Conservation (phyloP, 2,797 vertebrate genomes). For the Brachyrhaphis roseni region DNA sequence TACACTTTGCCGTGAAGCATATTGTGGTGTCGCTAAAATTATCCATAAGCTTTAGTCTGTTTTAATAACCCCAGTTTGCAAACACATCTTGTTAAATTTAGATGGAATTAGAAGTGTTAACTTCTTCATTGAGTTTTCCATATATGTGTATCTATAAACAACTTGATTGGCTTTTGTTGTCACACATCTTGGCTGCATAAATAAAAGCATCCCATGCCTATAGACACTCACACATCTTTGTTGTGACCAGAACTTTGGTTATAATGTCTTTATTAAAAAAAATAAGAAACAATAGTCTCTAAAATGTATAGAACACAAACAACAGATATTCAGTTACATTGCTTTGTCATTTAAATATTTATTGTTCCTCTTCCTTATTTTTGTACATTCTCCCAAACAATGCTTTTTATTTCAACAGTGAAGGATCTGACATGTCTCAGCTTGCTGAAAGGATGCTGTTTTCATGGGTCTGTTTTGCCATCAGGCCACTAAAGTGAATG, state of each 20-base stretch:
- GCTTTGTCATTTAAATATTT: slow-evolving; percentile 15
- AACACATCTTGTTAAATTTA: background rate
- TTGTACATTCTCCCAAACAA: background rate
- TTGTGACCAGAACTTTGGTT: background rate
- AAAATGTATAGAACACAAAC: slow-evolving; percentile 9
- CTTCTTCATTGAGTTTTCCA: background rate
- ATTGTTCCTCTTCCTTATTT: background rate
- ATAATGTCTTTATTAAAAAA: background rate
- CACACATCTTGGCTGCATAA: background rate
- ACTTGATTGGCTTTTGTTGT: background rate
- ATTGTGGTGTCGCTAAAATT: background rate
- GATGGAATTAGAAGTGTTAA: background rate
- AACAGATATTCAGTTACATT: slow-evolving; percentile 2
- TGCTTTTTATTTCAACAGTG: slow-evolving; percentile 14
- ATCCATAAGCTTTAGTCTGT: background rate
- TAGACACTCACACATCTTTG: background rate
- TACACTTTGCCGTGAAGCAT: background rate
- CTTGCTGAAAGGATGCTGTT: slow-evolving; percentile 23
- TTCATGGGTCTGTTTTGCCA: slow-evolving; percentile 47
- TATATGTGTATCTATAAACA: background rate
- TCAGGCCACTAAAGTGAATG: slow-evolving; percentile 55
- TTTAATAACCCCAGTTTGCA: background rate
- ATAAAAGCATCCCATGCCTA: background rate
- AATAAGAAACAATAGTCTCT: background rate
- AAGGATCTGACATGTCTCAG: slow-evolving; percentile 12